Evolutionary conservation across 2,113 vertebrate species (phyloP).

Genomic region (Oryctolagus cuniculus): mOryCun1.1 NC_091432.1:173431501-173432000

Average conservation of each 20-base stretch:
- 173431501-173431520: too few relatives aligned
- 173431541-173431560: too few relatives aligned
- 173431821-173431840: conserved; percentile 71
- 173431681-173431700: background rate
- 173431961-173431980: conserved; percentile 49
- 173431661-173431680: background rate
- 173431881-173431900: conserved; percentile 56
- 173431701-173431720: conserved; percentile 66
- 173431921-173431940: conserved; percentile 22
- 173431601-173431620: too few relatives aligned
- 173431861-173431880: conserved; percentile 65
- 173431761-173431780: conserved; percentile 66
- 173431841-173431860: conserved; percentile 78
- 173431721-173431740: conserved; percentile 67
- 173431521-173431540: too few relatives aligned
- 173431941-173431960: background rate
- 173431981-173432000: conserved; percentile 57
- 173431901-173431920: conserved; percentile 35
- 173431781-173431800: conserved; percentile 81
- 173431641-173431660: background rate
- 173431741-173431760: conserved; percentile 76
- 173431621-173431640: background rate
- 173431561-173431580: too few relatives aligned
- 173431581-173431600: too few relatives aligned
- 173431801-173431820: conserved; percentile 75